Evolutionary conservation across 2,888 invertebrate species (phyloP).

Genomic region (Conus canariensis): DNA sequence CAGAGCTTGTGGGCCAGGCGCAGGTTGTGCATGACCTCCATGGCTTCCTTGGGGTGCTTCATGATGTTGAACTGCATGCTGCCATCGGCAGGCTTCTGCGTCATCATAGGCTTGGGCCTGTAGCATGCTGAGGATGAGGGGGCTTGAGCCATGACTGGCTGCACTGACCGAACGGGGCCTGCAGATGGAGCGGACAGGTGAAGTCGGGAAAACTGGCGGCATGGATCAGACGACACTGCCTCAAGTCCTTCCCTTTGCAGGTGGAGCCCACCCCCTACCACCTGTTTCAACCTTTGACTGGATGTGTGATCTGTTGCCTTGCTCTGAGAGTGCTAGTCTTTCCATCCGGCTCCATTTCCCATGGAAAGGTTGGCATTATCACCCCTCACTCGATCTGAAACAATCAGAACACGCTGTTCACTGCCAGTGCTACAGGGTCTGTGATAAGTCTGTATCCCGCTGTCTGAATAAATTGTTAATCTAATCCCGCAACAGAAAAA

Average conservation of each 20-base stretch:
- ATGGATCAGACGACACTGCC: slow-evolving; percentile 32
- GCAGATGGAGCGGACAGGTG: neutral
- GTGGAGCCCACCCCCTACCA: neutral
- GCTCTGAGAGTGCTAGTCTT: neutral
- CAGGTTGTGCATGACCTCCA: slow-evolving; percentile 94
- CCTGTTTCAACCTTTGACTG: neutral
- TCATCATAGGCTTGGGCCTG: slow-evolving; percentile 68
- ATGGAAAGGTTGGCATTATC: too few species aligned
- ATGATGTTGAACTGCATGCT: slow-evolving; percentile 77
- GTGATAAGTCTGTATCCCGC: too few species aligned
- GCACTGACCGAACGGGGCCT: neutral
- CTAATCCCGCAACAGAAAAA: too few species aligned
- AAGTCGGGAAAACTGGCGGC: slow-evolving; percentile 20
- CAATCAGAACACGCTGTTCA: too few species aligned
- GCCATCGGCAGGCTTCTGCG: slow-evolving; percentile 70
- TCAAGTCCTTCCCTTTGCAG: neutral
- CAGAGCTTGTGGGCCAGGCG: slow-evolving; percentile 91
- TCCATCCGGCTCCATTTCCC: neutral
- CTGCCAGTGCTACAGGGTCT: too few species aligned
- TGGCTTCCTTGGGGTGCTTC: slow-evolving; percentile 88
- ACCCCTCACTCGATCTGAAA: neutral
- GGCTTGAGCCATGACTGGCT: slow-evolving; percentile 10
- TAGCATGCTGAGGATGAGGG: slow-evolving; percentile 63
- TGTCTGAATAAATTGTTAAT: too few species aligned
- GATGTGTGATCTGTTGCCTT: neutral